Evolutionary conservation across 2,113 vertebrate genomes (phyloP).

Genomic region (Callionymus lyra): DNA sequence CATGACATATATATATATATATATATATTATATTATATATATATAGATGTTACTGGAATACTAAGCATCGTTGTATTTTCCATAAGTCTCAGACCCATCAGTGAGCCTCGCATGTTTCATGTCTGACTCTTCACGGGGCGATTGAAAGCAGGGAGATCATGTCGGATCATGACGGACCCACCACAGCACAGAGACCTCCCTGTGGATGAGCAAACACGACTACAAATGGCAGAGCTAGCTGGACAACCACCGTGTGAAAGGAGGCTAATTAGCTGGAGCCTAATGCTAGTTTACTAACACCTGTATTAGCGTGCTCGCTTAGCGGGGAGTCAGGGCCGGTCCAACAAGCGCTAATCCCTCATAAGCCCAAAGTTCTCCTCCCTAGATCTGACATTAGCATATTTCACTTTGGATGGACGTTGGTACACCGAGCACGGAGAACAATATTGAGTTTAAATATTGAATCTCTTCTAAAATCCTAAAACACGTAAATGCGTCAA

Average conservation of each 20-base stretch:
- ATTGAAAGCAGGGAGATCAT: constrained; percentile 48
- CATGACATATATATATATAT: too few species aligned
- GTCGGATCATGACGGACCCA: constrained; percentile 74
- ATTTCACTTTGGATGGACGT: constrained; percentile 75
- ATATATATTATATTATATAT: too few species aligned
- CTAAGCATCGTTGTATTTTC: too few species aligned
- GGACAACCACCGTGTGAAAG: constrained; percentile 71
- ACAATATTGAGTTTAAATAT: too few species aligned
- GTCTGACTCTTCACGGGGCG: too few species aligned
- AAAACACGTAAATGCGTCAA: too few species aligned
- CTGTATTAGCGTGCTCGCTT: constrained; percentile 81
- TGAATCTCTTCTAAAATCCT: too few species aligned
- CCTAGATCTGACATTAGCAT: constrained; percentile 76
- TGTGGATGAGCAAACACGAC: constrained; percentile 65
- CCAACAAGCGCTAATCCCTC: constrained; percentile 83
- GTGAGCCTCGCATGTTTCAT: too few species aligned
- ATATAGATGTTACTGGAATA: too few species aligned
- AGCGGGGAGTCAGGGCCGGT: constrained; percentile 70
- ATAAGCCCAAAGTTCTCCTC: constrained; percentile 73
- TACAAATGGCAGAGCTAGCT: constrained; percentile 70
- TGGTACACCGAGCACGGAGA: too few species aligned
- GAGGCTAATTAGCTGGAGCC: constrained; percentile 72
- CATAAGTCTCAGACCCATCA: too few species aligned
- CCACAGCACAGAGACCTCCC: constrained; percentile 78
- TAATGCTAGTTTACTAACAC: constrained; percentile 87